Evolutionary conservation across 2,113 vertebrate species (phyloP).

Genomic region (Cathartes aura): DNA sequence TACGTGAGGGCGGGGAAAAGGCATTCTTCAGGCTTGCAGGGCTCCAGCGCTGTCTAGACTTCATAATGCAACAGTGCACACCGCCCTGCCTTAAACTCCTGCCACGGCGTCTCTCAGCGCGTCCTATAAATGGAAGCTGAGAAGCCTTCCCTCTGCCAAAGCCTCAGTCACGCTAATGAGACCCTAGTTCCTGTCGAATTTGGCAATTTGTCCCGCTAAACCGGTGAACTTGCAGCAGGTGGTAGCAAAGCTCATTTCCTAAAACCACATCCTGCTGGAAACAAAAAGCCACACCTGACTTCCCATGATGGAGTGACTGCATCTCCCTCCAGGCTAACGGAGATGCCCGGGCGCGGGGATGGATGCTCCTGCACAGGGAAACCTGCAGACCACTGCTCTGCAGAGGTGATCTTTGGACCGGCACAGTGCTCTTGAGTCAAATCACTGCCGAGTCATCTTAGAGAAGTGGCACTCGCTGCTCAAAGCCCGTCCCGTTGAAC

Average conservation of each 20-base stretch:
- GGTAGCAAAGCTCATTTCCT: not conserved
- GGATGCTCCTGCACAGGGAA: not conserved
- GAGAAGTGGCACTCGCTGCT: not conserved
- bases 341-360: fast-evolving
- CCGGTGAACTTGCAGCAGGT: not conserved
- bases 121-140: not conserved
- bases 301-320: fast-evolving
- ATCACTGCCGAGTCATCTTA: fast-evolving
- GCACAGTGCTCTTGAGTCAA: fast-evolving
- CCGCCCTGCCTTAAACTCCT: not conserved
- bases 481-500: fast-evolving
- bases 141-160: not conserved
- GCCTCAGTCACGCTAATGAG: not conserved
- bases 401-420: not conserved
- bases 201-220: not conserved
- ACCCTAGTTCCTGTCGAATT: not conserved
- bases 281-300: not conserved
- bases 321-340: not conserved
- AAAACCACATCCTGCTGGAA: not conserved
- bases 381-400: fast-evolving
- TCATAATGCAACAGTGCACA: not conserved
- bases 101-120: not conserved
- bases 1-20: not conserved
- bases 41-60: not conserved
- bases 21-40: not conserved